A percentile compares a stretch with the other conserved stretches of the same genome.
Conservation (phyloP, 2,797 vertebrate genomes). For the Oceanodroma leucorhoa region DNA sequence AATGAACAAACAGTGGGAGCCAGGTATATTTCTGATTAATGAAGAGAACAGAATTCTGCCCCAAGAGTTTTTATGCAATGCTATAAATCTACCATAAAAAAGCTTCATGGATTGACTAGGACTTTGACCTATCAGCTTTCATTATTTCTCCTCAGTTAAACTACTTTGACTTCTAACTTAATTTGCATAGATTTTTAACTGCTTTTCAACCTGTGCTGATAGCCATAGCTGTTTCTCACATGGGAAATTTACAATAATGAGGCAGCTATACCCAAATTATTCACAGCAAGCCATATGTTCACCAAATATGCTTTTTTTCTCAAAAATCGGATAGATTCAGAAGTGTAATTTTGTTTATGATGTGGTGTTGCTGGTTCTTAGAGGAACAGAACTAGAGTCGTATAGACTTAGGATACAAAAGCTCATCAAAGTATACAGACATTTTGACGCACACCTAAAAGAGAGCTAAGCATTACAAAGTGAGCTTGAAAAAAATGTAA, state of each 20-base stretch:
- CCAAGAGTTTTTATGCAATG: background rate
- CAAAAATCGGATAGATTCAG: background rate
- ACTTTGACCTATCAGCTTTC: background rate
- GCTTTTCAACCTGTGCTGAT: background rate
- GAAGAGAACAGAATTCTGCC: background rate
- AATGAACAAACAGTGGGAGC: conserved; percentile 11
- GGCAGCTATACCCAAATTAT: background rate
- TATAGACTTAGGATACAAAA: background rate
- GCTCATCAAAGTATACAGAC: background rate
- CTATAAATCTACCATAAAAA: background rate
- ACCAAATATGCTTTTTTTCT: background rate
- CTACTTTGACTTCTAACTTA: background rate
- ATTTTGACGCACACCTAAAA: background rate
- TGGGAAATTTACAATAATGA: background rate
- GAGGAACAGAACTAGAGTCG: background rate
- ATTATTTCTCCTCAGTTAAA: background rate
- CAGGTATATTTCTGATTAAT: conserved; percentile 18
- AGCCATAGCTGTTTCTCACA: background rate
- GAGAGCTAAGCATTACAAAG: background rate
- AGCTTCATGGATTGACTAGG: background rate
- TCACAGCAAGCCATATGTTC: background rate
- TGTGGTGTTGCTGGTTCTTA: background rate
- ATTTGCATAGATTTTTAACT: background rate
- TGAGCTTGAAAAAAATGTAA: background rate
- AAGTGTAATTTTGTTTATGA: background rate